Evolutionary conservation across 2,888 invertebrate genomes (phyloP).

Genomic region (Pediacus dermestoides): DNA sequence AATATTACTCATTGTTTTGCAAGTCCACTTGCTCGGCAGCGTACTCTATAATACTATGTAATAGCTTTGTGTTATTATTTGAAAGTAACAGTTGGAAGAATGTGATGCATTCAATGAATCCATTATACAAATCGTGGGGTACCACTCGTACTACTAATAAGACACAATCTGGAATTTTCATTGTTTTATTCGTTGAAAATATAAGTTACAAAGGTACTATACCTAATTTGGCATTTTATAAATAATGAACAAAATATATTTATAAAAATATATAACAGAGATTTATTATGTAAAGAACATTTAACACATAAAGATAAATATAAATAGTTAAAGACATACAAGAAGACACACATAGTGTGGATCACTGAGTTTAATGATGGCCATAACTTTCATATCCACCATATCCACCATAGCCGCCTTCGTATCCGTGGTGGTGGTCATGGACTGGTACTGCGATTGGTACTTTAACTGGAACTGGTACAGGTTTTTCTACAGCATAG

Average conservation of each 20-base stretch:
- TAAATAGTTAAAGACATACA: constrained; percentile 33
- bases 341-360: constrained; percentile 39
- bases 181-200: constrained; percentile 10
- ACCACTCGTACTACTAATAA: too few relatives aligned
- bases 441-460: constrained; percentile 48
- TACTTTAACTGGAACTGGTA: constrained; percentile 66
- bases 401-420: constrained; percentile 29
- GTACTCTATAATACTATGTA: too few relatives aligned
- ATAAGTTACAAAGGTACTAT: constrained; percentile 22
- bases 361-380: constrained; percentile 27
- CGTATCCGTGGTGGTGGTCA: constrained; percentile 24
- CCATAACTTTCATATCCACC: constrained; percentile 31
- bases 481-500: constrained; percentile 60
- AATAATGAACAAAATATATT: constrained; percentile 26
- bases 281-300: constrained; percentile 29
- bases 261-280: constrained; percentile 36
- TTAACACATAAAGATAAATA: constrained; percentile 29
- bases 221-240: constrained; percentile 25
- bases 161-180: too few relatives aligned
- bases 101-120: too few relatives aligned
- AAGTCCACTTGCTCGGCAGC: too few relatives aligned
- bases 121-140: too few relatives aligned
- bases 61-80: too few relatives aligned
- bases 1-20: constrained; percentile 14
- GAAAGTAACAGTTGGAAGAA: too few relatives aligned